A percentile compares a stretch with the other conserved stretches of the same genome.
Conservation (phyloP, 2,888 invertebrate species). For the Teleogryllus oceanicus region DNA sequence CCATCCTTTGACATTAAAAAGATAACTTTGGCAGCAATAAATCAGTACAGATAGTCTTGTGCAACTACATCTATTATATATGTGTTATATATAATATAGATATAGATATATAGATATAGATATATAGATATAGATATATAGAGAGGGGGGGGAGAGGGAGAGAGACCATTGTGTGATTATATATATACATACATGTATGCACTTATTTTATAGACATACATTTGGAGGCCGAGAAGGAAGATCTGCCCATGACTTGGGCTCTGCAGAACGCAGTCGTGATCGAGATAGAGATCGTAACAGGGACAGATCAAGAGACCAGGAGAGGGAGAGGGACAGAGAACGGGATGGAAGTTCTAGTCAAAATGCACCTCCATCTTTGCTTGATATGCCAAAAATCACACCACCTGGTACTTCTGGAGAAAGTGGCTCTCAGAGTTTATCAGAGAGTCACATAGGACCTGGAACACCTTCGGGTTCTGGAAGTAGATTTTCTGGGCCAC, state of each 20-base stretch:
- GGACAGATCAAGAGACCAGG: constrained; percentile 37
- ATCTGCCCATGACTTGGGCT: constrained; percentile 40
- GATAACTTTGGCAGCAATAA: no score
- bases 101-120: no score
- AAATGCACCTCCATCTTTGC: constrained; percentile 46
- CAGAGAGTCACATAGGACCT: constrained; percentile 22
- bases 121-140: no score
- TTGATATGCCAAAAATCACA: constrained; percentile 36
- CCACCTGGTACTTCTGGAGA: constrained; percentile 26
- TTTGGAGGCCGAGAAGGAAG: not conserved
- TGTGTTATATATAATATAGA: no score
- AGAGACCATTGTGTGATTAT: no score
- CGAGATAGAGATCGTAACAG: constrained; percentile 42
- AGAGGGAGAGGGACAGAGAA: constrained; percentile 41
- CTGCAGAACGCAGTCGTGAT: constrained; percentile 41
- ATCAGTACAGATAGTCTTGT: no score
- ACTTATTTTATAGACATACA: constrained; percentile 2
- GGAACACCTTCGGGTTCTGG: not conserved
- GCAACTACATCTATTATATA: no score
- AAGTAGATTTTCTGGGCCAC: constrained; percentile 20
- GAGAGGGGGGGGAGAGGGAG: no score
- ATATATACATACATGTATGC: not conserved
- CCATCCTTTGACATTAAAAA: no score
- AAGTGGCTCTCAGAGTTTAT: not conserved
- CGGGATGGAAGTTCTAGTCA: constrained; percentile 34